Evolutionary conservation across 2,113 vertebrate species (phyloP).

Genomic region (Indri indri): DNA sequence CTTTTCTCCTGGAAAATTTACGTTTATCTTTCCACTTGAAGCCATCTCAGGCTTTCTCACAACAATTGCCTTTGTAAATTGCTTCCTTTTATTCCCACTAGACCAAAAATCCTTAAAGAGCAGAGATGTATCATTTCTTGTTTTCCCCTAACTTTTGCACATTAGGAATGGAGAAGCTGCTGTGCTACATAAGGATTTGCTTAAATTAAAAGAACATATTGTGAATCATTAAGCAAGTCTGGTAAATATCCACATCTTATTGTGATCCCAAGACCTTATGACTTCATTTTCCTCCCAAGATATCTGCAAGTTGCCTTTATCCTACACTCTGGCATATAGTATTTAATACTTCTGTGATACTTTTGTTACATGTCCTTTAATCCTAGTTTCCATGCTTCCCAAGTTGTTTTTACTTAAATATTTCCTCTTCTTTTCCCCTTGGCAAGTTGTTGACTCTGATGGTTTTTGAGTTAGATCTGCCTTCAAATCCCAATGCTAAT

Average conservation of each 20-base stretch:
- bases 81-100: neutral
- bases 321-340: neutral
- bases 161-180: neutral
- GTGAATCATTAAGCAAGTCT: neutral
- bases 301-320: neutral
- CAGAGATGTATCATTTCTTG: neutral
- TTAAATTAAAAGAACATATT: neutral
- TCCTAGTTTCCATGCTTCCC: neutral
- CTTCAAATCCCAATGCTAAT: neutral
- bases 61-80: neutral
- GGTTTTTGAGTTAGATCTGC: neutral
- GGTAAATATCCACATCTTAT: neutral
- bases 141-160: neutral
- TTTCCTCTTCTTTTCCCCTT: neutral
- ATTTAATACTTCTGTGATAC: neutral
- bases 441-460: neutral
- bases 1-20: neutral
- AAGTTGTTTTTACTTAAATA: neutral
- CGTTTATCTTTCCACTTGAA: neutral
- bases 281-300: neutral
- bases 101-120: neutral
- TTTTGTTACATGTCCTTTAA: neutral
- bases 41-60: neutral
- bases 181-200: neutral
- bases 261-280: neutral